Percentiles rank a stretch among this genome's conserved stretches.
These are phyloP conservation scores for Trissonchulus sp. DNA, from an alignment of 2,888 invertebrate genomes.

Conservation along the genomic window DNA sequence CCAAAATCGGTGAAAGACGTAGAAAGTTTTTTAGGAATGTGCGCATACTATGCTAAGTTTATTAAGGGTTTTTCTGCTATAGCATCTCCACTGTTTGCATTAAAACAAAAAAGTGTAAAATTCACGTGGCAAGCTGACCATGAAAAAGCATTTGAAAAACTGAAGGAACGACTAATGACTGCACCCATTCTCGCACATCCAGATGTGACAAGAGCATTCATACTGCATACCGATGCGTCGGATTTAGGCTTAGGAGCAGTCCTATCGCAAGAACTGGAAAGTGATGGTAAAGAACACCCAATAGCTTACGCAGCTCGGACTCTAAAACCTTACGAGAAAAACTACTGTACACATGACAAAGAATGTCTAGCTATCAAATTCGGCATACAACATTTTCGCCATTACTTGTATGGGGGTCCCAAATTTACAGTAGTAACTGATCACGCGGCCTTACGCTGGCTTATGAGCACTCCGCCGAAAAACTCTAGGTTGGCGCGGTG, in stretches of 20 bases:
- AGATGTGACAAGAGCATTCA: conserved; percentile 35
- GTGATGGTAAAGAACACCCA: conserved; percentile 34
- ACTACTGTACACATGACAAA: conserved; percentile 39
- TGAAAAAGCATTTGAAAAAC: conserved; percentile 32
- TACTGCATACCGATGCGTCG: conserved; percentile 41
- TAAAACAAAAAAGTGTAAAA: conserved; percentile 36
- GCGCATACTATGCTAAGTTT: conserved; percentile 33
- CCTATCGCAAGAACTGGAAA: conserved; percentile 36
- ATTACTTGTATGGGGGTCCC: conserved; percentile 10
- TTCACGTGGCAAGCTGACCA: conserved; percentile 35
- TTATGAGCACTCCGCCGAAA: too few relatives aligned
- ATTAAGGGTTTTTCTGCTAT: conserved; percentile 35
- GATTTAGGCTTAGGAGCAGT: conserved; percentile 41
- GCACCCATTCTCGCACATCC: conserved; percentile 38
- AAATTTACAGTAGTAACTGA: too few relatives aligned
- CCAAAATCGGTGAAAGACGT: conserved; percentile 35
- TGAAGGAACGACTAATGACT: conserved; percentile 30
- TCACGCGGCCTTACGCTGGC: too few relatives aligned
- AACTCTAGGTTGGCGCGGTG: too few relatives aligned
- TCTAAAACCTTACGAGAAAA: conserved; percentile 35
- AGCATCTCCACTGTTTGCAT: conserved; percentile 34
- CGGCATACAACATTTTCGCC: conserved; percentile 31
- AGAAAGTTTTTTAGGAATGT: conserved; percentile 38
- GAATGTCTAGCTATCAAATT: conserved; percentile 40
- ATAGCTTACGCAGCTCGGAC: conserved; percentile 41